Evolutionary conservation across 2,113 vertebrate genomes (phyloP).

Genomic region (Nothoprocta perdicaria): DNA sequence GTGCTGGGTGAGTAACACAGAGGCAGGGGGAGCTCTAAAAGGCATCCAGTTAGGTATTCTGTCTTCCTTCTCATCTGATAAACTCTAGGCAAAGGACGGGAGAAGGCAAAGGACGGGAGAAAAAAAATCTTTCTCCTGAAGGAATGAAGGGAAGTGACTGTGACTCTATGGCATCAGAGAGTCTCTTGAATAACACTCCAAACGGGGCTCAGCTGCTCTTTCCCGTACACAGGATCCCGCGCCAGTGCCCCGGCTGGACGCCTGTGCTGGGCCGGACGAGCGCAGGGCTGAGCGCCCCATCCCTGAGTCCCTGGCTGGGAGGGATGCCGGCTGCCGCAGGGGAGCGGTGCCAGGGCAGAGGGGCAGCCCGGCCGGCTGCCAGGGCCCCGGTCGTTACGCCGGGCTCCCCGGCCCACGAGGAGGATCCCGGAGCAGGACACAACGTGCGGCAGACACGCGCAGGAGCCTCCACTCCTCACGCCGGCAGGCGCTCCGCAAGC

Average conservation of each 20-base stretch:
- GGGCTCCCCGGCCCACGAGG: too few species aligned
- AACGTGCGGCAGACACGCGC: conserved; percentile 51
- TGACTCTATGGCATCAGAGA: neutral
- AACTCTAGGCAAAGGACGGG: neutral
- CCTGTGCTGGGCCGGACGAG: conserved; percentile 37
- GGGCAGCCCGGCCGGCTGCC: too few species aligned
- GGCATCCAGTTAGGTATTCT: neutral
- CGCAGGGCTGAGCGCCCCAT: neutral
- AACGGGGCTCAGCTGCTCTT: conserved; percentile 23
- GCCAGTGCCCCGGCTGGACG: conserved; percentile 36
- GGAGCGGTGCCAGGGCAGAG: too few species aligned
- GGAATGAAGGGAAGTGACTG: neutral
- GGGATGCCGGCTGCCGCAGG: too few species aligned
- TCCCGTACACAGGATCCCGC: neutral
- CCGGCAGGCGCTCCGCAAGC: neutral
- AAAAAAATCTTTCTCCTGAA: too few species aligned
- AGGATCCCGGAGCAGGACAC: too few species aligned
- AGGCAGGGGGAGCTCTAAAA: neutral
- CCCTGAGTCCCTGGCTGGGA: neutral
- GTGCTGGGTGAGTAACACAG: neutral
- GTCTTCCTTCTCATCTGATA: neutral
- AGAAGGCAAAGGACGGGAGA: too few species aligned
- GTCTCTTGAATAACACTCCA: neutral
- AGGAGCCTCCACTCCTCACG: conserved; percentile 2
- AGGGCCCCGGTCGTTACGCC: too few species aligned